Conservation (phyloP, 2,888 invertebrate species). For the Apamea sordens region DNA sequence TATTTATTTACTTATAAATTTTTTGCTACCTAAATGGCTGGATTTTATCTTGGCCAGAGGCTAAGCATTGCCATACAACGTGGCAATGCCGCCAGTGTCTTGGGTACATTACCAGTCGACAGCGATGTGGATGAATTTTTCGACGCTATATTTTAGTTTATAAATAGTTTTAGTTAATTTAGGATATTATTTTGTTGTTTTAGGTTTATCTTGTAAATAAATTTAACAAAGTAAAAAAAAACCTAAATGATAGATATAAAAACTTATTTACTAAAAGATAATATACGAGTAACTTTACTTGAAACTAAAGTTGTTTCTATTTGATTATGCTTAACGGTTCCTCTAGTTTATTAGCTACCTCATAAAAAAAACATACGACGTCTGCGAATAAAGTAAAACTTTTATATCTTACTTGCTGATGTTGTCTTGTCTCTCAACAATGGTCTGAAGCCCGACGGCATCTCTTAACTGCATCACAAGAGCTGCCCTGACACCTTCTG, state of each 20-base stretch:
- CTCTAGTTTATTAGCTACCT: neutral
- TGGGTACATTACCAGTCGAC: too few relatives aligned
- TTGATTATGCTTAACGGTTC: slow-evolving; percentile 34
- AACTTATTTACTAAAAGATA: neutral
- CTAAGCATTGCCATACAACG: too few relatives aligned
- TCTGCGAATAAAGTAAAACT: neutral
- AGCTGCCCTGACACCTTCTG: slow-evolving; percentile 95
- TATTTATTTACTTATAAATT: slow-evolving; percentile 6
- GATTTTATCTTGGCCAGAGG: too few relatives aligned
- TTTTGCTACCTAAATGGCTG: slow-evolving; percentile 36
- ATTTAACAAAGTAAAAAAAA: too few relatives aligned
- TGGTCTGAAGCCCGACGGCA: slow-evolving; percentile 93
- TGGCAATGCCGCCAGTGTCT: too few relatives aligned
- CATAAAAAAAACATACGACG: neutral
- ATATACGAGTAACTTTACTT: slow-evolving; percentile 1
- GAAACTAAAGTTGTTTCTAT: slow-evolving; percentile 32
- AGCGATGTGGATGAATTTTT: too few relatives aligned
- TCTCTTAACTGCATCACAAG: slow-evolving; percentile 96
- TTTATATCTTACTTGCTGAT: slow-evolving; percentile 91
- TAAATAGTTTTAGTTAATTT: too few relatives aligned
- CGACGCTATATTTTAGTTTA: too few relatives aligned
- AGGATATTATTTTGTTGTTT: too few relatives aligned
- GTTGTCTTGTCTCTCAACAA: slow-evolving; percentile 93
- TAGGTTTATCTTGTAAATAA: too few relatives aligned
- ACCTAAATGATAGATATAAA: slow-evolving; percentile 16